Conservation (phyloP, 2,888 invertebrate genomes). For the Agrilus biguttatus region DNA sequence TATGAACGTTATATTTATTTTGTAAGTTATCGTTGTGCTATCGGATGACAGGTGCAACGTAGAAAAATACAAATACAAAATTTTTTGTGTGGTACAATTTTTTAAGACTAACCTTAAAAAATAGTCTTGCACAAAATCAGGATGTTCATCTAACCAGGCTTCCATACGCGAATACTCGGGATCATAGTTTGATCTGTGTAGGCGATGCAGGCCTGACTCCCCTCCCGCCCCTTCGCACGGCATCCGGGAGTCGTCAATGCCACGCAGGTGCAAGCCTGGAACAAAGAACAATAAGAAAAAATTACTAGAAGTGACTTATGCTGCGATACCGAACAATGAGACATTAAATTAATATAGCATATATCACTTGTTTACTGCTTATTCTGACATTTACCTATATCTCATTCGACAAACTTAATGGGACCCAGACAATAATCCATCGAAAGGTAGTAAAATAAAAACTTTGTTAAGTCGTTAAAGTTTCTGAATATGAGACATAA, state of each 20-base stretch:
- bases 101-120: slow-evolving; percentile 64
- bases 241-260: slow-evolving; percentile 68
- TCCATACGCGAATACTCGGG: slow-evolving; percentile 83
- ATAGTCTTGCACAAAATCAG: slow-evolving; percentile 89
- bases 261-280: slow-evolving; percentile 73
- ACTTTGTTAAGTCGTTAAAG: too few species aligned
- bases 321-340: background rate
- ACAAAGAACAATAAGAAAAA: slow-evolving; percentile 22
- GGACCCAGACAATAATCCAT: too few species aligned
- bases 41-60: too few species aligned
- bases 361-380: background rate
- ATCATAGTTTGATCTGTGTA: slow-evolving; percentile 45
- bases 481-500: too few species aligned
- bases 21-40: too few species aligned
- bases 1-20: too few species aligned
- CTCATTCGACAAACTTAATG: too few species aligned
- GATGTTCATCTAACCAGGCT: slow-evolving; percentile 93
- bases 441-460: too few species aligned
- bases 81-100: too few species aligned
- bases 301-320: background rate
- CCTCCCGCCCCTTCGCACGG: slow-evolving; percentile 42
- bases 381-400: too few species aligned
- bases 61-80: too few species aligned
- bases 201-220: slow-evolving; percentile 35
- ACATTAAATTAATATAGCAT: background rate